These are phyloP conservation scores for Dipodomys ordii DNA, from an alignment of 2,113 vertebrate genomes.

Conservation along the genomic window DNA sequence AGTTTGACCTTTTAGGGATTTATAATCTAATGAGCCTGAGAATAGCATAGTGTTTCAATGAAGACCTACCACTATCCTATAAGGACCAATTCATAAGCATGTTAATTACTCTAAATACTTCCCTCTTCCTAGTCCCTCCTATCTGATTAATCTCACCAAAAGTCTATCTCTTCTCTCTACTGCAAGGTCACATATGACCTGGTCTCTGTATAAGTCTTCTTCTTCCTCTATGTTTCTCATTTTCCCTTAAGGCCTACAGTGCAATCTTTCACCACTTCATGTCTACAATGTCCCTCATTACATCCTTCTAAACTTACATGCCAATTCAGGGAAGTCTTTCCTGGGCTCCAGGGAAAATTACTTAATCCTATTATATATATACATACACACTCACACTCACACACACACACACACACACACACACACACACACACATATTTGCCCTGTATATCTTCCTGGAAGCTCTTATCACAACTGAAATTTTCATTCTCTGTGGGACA, in stretches of 20 bases:
- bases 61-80: not conserved
- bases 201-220: not conserved
- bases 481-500: not conserved
- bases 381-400: too few relatives aligned
- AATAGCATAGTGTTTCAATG: not conserved
- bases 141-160: not conserved
- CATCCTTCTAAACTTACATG: not conserved
- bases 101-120: not conserved
- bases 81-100: not conserved
- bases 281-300: not conserved
- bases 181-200: not conserved
- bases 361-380: not conserved
- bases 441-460: not conserved
- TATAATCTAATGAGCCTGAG: conserved; percentile 20
- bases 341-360: not conserved
- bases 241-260: not conserved
- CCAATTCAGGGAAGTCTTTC: not conserved
- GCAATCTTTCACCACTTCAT: not conserved
- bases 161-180: not conserved
- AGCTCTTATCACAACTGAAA: not conserved
- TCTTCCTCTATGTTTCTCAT: not conserved
- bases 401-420: too few relatives aligned
- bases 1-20: not conserved
- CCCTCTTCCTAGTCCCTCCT: not conserved
- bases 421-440: too few relatives aligned